These are phyloP conservation scores for Dreissena rostriformis DNA, from an alignment of 1,140 invertebrate genomes.

Conservation along the genomic window DNA sequence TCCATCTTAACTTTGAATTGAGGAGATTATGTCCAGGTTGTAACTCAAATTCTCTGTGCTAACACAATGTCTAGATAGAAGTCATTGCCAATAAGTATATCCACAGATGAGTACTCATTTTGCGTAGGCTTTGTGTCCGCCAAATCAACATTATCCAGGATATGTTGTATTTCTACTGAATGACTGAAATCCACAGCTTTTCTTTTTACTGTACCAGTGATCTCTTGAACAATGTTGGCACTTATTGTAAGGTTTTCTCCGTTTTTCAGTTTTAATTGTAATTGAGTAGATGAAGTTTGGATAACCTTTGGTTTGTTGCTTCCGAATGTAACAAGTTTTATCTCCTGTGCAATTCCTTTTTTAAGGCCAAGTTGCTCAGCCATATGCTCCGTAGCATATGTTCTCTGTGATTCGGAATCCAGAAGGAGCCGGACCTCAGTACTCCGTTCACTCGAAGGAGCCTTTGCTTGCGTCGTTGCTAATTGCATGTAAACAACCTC, in stretches of 20 bases:
- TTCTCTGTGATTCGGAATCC: slow-evolving; percentile 1
- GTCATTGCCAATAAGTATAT: slow-evolving; percentile 17
- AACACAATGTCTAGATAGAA: slow-evolving; percentile 41
- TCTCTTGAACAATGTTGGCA: slow-evolving; percentile 3
- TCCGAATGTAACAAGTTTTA: background rate
- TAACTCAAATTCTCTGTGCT: slow-evolving; percentile 28
- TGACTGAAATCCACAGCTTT: too few relatives aligned
- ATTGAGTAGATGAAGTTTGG: background rate
- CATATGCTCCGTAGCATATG: background rate
- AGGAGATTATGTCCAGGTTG: slow-evolving; percentile 38
- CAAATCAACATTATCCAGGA: background rate
- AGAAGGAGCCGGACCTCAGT: background rate
- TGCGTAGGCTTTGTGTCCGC: slow-evolving; percentile 9
- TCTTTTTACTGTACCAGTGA: slow-evolving; percentile 1
- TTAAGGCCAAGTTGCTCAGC: slow-evolving; percentile 11
- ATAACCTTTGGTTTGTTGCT: background rate
- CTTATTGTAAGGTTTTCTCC: background rate
- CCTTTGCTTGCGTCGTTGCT: background rate
- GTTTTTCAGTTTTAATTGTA: slow-evolving; percentile 6
- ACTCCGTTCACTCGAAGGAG: background rate
- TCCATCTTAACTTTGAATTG: slow-evolving; percentile 45
- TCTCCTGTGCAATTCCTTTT: background rate
- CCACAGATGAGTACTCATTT: background rate
- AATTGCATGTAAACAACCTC: slow-evolving; percentile 12
- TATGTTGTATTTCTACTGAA: too few relatives aligned